phyloP scores from a whole-genome alignment of 2,113 vertebrate genomes.

The Rhagologus leucostigma region DNA sequence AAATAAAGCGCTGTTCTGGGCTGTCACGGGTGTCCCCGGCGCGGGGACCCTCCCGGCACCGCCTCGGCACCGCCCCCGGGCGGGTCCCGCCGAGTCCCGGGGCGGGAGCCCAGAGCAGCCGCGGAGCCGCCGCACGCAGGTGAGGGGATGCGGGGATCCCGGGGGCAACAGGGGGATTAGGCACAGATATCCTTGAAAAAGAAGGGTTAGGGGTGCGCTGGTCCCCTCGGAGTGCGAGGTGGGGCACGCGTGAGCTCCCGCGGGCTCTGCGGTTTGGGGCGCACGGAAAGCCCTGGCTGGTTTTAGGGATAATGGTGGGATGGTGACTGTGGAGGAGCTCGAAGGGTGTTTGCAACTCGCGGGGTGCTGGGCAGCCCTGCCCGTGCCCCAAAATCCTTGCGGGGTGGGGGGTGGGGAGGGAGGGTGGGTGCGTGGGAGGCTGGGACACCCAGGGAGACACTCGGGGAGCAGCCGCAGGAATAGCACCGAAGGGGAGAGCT shows the following conservation, averaged over 20 bases:
- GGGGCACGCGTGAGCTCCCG: neutral
- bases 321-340: fast-evolving
- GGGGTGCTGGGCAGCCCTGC: neutral
- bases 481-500: fast-evolving
- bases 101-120: fast-evolving
- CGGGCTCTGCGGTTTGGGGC: neutral
- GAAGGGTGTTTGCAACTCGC: fast-evolving
- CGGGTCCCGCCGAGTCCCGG: neutral
- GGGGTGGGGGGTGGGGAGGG: neutral
- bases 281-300: fast-evolving
- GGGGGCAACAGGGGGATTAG: fast-evolving
- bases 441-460: neutral
- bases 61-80: neutral
- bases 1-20: fast-evolving
- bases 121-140: neutral
- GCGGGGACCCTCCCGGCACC: neutral
- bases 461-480: neutral
- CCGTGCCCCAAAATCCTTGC: neutral
- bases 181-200: fast-evolving
- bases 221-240: neutral
- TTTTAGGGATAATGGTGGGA: fast-evolving
- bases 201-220: neutral
- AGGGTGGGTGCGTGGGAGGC: fast-evolving
- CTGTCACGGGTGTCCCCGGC: neutral
- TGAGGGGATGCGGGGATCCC: neutral